Percentiles rank a stretch among this genome's conserved stretches.
phyloP scores from a whole-genome alignment of 2,113 vertebrate species.

The Oplegnathus fasciatus region DNA sequence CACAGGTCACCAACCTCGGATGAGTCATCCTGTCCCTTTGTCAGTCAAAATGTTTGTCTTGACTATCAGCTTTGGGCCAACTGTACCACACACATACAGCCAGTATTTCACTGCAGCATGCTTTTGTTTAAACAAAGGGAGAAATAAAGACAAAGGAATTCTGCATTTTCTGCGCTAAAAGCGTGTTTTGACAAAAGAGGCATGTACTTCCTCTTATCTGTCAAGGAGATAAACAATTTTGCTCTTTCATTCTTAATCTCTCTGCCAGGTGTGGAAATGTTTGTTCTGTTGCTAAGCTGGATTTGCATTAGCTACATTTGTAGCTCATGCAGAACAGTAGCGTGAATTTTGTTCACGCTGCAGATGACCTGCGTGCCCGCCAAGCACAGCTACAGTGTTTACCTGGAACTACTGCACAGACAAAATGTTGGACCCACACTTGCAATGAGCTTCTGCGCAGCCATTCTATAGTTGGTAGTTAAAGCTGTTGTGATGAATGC shows the following conservation, averaged over 20 bases:
- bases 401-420: constrained; percentile 3
- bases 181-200: constrained; percentile 18
- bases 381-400: neutral
- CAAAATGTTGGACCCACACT: neutral
- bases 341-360: neutral
- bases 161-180: constrained; percentile 2
- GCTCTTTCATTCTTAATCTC: constrained; percentile 39
- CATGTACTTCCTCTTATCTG: neutral
- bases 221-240: constrained; percentile 31
- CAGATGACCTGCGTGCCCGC: constrained; percentile 4
- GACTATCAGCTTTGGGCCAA: constrained; percentile 8
- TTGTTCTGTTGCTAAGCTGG: constrained; percentile 30
- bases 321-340: constrained; percentile 20
- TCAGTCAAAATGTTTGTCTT: constrained; percentile 35
- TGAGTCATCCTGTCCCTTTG: constrained; percentile 55
- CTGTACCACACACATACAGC: neutral
- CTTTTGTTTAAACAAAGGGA: neutral
- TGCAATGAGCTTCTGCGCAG: neutral
- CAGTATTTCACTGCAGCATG: neutral
- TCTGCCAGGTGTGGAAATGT: constrained; percentile 34
- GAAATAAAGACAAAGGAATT: constrained; percentile 22
- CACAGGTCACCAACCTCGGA: constrained; percentile 50
- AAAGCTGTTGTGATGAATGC: neutral
- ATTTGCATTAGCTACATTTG: constrained; percentile 37
- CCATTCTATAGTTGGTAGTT: neutral